Evolutionary conservation across 2,113 vertebrate species (phyloP).

Genomic region (Holacanthus passer): DNA sequence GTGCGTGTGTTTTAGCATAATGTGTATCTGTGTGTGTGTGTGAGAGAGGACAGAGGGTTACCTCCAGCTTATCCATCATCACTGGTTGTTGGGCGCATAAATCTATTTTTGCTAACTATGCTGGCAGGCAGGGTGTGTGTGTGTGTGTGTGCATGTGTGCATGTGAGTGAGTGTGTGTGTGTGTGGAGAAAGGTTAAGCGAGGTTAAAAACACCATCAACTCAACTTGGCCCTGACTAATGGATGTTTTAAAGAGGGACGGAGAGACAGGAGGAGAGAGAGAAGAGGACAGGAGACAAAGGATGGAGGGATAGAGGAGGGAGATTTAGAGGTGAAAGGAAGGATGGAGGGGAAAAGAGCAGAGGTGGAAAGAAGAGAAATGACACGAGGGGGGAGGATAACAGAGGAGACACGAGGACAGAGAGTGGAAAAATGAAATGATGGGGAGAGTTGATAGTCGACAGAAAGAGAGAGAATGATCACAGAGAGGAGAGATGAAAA

Average conservation of each 20-base stretch:
- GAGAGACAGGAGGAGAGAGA: constrained; percentile 31
- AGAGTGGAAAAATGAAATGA: background rate
- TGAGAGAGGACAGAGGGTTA: constrained; percentile 74
- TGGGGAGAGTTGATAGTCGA: constrained; percentile 4
- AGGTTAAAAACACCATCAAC: constrained; percentile 85
- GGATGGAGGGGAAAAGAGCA: constrained; percentile 38
- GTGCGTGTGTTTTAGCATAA: background rate
- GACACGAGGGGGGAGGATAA: background rate
- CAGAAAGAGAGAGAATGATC: constrained; percentile 1
- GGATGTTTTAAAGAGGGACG: constrained; percentile 75
- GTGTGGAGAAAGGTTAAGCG: constrained; percentile 74
- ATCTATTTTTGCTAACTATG: constrained; percentile 82
- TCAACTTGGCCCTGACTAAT: constrained; percentile 85
- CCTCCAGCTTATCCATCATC: constrained; percentile 81
- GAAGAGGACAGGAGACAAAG: constrained; percentile 65
- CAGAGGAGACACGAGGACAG: background rate
- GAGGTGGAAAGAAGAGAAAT: constrained; percentile 23
- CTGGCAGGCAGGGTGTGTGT: constrained; percentile 60
- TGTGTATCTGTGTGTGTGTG: constrained; percentile 11
- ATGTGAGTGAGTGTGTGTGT: background rate
- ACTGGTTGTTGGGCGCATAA: constrained; percentile 72
- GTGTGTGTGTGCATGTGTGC: constrained; percentile 27
- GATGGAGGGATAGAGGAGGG: constrained; percentile 58
- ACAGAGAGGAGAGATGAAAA: constrained; percentile 18
- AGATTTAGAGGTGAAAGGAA: constrained; percentile 71